phyloP scores from a whole-genome alignment of 2,797 vertebrate genomes.

The Labeo calbasu region DNA sequence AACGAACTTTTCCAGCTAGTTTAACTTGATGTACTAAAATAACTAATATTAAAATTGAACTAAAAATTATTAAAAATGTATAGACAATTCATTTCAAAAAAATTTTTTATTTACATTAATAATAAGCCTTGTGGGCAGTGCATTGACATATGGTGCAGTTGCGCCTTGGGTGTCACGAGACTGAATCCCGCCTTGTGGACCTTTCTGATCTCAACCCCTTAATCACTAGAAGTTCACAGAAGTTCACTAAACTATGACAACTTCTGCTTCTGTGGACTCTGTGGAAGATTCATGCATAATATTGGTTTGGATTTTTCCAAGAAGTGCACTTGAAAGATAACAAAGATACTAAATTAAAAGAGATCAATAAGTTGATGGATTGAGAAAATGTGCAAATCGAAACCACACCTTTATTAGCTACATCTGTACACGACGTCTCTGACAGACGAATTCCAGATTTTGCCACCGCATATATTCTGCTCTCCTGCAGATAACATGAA shows the following conservation, averaged over 20 bases:
- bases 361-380: background rate
- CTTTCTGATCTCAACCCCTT: background rate
- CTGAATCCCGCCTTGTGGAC: too few relatives aligned
- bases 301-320: background rate
- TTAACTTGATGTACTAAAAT: too few relatives aligned
- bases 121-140: too few relatives aligned
- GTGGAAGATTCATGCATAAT: too few relatives aligned
- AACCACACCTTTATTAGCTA: slow-evolving; percentile 85
- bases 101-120: too few relatives aligned
- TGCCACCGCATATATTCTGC: slow-evolving; percentile 96
- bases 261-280: background rate
- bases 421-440: slow-evolving; percentile 84
- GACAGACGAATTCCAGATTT: slow-evolving; percentile 96
- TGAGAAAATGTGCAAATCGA: background rate
- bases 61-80: background rate
- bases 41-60: too few relatives aligned
- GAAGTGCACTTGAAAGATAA: background rate
- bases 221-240: background rate
- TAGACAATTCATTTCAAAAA: too few relatives aligned
- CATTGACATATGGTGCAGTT: too few relatives aligned
- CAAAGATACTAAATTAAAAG: background rate
- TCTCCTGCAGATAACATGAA: slow-evolving; percentile 80
- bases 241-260: background rate
- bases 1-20: too few relatives aligned
- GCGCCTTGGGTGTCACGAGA: too few relatives aligned